phyloP scores from a whole-genome alignment of 2,113 vertebrate species.

The Mixornis gularis region DNA sequence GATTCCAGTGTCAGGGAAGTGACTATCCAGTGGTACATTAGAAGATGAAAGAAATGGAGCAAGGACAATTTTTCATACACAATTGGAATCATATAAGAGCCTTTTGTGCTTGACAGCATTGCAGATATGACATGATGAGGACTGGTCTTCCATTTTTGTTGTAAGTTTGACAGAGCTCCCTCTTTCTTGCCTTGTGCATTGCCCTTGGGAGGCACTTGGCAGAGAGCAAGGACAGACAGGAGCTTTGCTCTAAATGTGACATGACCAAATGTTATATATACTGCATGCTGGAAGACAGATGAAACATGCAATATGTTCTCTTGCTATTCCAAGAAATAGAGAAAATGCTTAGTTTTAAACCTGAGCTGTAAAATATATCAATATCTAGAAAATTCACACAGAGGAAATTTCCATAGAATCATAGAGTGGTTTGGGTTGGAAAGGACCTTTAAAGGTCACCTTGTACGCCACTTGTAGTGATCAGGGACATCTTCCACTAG shows the following conservation, averaged over 20 bases:
- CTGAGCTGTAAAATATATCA: not conserved
- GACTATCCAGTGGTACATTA: not conserved
- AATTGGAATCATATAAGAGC: not conserved
- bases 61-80: not conserved
- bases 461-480: not conserved
- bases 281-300: not conserved
- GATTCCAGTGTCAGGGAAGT: not conserved
- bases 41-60: not conserved
- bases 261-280: not conserved
- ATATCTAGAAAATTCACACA: not conserved
- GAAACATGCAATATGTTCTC: not conserved
- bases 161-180: not conserved
- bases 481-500: not conserved
- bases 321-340: not conserved
- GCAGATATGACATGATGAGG: not conserved
- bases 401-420: not conserved
- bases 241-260: not conserved
- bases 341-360: not conserved
- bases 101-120: not conserved
- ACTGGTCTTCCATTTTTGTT: not conserved
- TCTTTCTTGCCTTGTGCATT: not conserved
- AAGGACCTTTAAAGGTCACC: not conserved
- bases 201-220: not conserved
- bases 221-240: not conserved
- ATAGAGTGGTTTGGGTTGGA: not conserved